Evolutionary conservation across 2,888 invertebrate species (phyloP).

Genomic region (Agrotis clavis): DNA sequence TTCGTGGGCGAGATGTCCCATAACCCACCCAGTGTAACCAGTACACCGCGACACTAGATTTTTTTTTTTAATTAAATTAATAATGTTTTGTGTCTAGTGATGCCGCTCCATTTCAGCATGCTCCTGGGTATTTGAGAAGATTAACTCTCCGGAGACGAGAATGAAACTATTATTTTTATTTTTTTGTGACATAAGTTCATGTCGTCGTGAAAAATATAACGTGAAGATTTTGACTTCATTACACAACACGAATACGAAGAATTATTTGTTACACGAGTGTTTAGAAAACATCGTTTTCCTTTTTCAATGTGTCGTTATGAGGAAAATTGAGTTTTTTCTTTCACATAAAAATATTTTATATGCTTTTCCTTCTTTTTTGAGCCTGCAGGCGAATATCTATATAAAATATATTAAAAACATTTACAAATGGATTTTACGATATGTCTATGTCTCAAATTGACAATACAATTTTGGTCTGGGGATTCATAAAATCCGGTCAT

Average conservation of each 20-base stretch:
- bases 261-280: not conserved
- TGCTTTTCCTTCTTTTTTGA: slow-evolving; percentile 9
- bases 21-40: too few species aligned
- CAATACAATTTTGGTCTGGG: too few species aligned
- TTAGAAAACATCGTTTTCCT: slow-evolving; percentile 7
- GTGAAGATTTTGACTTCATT: not conserved
- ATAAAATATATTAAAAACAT: not conserved
- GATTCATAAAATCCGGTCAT: too few species aligned
- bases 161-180: not conserved
- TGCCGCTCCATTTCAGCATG: too few species aligned
- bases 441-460: too few species aligned
- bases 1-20: too few species aligned
- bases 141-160: not conserved
- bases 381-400: not conserved
- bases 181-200: not conserved
- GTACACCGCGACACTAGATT: too few species aligned
- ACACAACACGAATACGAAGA: not conserved
- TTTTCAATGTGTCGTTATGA: slow-evolving; percentile 11
- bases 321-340: slow-evolving; percentile 18
- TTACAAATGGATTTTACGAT: too few species aligned
- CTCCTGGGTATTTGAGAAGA: too few species aligned
- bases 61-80: too few species aligned
- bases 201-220: not conserved
- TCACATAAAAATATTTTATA: not conserved
- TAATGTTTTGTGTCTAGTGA: too few species aligned